Conservation (phyloP, 2,113 vertebrate genomes). For the Elanus axillaris region DNA sequence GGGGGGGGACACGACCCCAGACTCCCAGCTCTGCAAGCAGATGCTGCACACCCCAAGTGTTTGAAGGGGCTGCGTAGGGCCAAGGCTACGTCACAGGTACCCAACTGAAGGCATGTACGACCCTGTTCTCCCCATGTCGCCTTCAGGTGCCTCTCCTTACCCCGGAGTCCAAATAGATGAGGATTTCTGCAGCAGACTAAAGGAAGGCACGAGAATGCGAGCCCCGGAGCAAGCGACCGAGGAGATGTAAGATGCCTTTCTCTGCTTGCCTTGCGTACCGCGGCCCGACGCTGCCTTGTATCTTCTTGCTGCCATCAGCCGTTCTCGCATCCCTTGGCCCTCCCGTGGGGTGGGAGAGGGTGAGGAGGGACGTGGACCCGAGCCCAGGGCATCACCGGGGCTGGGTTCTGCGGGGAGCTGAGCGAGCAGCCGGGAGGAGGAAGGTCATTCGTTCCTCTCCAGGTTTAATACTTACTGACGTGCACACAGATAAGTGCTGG, state of each 20-base stretch:
- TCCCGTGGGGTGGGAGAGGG: background rate
- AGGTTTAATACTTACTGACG: background rate
- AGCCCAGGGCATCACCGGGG: background rate
- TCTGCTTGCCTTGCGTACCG: background rate
- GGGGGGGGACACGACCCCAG: rapidly evolving
- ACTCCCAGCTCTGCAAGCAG: background rate
- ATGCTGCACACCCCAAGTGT: background rate
- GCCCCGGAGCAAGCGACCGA: constrained; percentile 85
- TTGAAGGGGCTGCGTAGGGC: background rate
- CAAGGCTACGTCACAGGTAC: background rate
- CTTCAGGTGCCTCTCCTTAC: constrained; percentile 89
- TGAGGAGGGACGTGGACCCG: background rate
- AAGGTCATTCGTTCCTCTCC: background rate
- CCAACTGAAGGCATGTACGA: background rate
- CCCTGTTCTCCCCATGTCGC: background rate
- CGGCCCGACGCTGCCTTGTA: background rate
- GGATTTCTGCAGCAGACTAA: constrained; percentile 90
- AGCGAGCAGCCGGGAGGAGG: background rate
- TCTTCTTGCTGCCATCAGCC: background rate
- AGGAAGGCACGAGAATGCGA: constrained; percentile 89
- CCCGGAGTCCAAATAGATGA: constrained; percentile 92
- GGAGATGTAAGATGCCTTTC: constrained; percentile 82
- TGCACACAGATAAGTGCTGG: background rate
- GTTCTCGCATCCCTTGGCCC: background rate
- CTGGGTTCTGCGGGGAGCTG: background rate